Base-by-base conservation (phyloP, 2,888 invertebrate genomes). In the Volucella bombylans region DNA sequence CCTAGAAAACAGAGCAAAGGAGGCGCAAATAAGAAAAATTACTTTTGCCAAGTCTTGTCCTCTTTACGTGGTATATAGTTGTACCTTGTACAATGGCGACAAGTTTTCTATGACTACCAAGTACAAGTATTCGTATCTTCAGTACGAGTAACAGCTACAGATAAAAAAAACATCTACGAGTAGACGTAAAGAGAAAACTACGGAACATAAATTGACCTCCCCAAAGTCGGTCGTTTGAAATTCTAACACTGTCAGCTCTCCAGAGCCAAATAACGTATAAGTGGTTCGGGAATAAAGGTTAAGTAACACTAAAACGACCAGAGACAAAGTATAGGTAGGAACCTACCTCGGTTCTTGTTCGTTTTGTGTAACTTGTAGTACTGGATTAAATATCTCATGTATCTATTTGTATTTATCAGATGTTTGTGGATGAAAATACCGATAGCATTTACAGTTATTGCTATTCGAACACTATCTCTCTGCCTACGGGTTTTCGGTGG, bases 401-500 rank as follows among this genome's bases (percentile, higher is more conserved):
- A 80, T 80, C 55, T 67, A 67, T 76, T 76, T 69, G 69, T 76
- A 73, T 80, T 67, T 78, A 78, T 78, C 68, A 72, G 77, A 57
- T 77, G 47, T 80, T 65, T 43, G 55, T 18, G 38, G 52, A 43
- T 76, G n/a, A 59, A 67, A 76, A 68, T 76, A 77, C 68, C 77
- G 50, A 78, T 64, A 57, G 78, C 39, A 64, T 83, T 74, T 80
- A 85, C 83, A 80, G 83, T 85, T 76, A 83, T 83, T 71, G 68
- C 59, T 65, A 80, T 71, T 50, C 61, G 39, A 76, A 83, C 83
- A 71, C 83, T 74, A 85, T 76, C 52, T 45, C 2, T 4, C 18
- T 12, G 2, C 23, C 9, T n/a, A 38, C 0, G 9, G 45, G 4
- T 4, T 10, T n/a, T 45, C 11, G 41, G 14, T 39, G 41, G 57